A percentile compares a stretch with the other conserved stretches of the same genome.
Conservation (phyloP, 2,113 vertebrate species). For the Aegotheles bennettii region DNA sequence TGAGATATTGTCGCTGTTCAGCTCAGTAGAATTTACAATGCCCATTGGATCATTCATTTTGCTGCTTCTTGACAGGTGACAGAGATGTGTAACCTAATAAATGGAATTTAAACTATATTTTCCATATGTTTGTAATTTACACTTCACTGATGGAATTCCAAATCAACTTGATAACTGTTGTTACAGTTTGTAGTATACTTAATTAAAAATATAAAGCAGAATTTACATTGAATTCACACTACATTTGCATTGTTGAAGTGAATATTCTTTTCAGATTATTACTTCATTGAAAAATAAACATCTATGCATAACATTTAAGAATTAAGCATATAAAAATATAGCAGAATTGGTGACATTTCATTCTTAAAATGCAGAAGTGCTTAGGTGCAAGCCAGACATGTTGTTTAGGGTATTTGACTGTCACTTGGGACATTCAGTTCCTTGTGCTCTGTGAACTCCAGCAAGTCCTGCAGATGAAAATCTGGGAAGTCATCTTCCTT, state of each 20-base stretch:
- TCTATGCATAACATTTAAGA: neutral
- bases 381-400: neutral
- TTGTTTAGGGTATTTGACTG: neutral
- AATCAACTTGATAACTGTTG: neutral
- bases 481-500: neutral
- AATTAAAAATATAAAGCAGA: neutral
- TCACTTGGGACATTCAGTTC: neutral
- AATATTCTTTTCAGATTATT: neutral
- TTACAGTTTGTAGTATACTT: neutral
- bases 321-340: neutral
- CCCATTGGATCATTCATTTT: neutral
- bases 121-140: slow-evolving; percentile 19
- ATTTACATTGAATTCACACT: neutral
- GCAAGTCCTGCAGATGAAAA: neutral
- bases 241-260: neutral
- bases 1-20: neutral
- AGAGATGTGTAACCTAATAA: neutral
- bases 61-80: neutral
- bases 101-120: neutral
- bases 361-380: neutral
- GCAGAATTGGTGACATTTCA: neutral
- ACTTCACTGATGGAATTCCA: neutral
- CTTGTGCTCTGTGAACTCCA: neutral
- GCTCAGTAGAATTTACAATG: slow-evolving; percentile 19
- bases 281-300: neutral